Conservation (phyloP, 2,888 invertebrate genomes). For the Phyto melanocephala region DNA sequence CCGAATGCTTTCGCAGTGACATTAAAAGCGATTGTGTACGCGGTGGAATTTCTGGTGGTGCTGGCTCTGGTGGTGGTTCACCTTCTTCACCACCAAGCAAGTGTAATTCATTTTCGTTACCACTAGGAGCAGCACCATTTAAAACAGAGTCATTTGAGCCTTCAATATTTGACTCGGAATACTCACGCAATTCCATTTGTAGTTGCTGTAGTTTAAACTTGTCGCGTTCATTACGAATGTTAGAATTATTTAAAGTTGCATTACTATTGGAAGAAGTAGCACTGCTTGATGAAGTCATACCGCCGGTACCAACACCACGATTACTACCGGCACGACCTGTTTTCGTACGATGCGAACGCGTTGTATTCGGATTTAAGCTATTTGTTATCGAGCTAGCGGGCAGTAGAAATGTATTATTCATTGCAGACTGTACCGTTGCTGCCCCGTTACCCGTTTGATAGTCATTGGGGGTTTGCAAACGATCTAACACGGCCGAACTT, state of each 20-base stretch:
- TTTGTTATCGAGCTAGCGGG: slow-evolving; percentile 64
- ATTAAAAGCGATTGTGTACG: slow-evolving; percentile 88
- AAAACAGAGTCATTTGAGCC: slow-evolving; percentile 53
- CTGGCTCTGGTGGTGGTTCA: slow-evolving; percentile 91
- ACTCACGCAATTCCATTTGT: slow-evolving; percentile 71
- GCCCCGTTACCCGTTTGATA: slow-evolving; percentile 62
- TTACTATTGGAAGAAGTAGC: slow-evolving; percentile 72
- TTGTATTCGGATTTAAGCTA: slow-evolving; percentile 67
- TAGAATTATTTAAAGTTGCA: slow-evolving; percentile 60
- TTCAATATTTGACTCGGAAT: slow-evolving; percentile 67
- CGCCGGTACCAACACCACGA: slow-evolving; percentile 76
- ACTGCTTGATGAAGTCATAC: slow-evolving; percentile 82
- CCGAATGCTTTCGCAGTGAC: slow-evolving; percentile 78
- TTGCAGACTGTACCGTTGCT: slow-evolving; percentile 65
- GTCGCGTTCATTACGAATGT: slow-evolving; percentile 71
- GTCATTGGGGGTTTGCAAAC: slow-evolving; percentile 67
- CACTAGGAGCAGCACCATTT: slow-evolving; percentile 28
- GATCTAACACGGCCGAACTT: slow-evolving; percentile 71
- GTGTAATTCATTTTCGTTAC: slow-evolving; percentile 57
- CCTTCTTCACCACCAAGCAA: slow-evolving; percentile 71
- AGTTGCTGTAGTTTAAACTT: slow-evolving; percentile 71
- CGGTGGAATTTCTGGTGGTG: slow-evolving; percentile 92
- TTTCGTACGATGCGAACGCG: slow-evolving; percentile 74
- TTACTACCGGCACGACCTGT: slow-evolving; percentile 71
- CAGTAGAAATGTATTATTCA: slow-evolving; percentile 69